phyloP scores from a whole-genome alignment of 2,797 vertebrate genomes.

The Mus caroli region DNA sequence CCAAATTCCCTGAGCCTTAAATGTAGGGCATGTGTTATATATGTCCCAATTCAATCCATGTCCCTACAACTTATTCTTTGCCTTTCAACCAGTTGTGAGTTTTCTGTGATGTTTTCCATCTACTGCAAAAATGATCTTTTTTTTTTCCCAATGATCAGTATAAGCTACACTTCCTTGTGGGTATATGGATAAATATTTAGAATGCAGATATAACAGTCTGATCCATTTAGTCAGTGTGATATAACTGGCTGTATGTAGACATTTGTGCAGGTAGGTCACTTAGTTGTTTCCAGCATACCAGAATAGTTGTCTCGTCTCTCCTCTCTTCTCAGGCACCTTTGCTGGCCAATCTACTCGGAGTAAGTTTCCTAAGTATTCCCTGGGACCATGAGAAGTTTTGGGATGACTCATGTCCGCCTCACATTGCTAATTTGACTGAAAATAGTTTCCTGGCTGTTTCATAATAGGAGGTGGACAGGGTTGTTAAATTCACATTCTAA shows the following conservation, averaged over 20 bases:
- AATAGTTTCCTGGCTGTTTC: background rate
- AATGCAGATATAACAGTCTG: background rate
- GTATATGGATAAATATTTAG: background rate
- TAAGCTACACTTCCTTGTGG: background rate
- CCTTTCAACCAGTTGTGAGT: background rate
- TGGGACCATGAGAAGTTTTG: background rate
- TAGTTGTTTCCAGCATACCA: too few species aligned
- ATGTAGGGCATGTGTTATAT: background rate
- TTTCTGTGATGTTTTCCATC: background rate
- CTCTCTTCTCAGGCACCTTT: background rate
- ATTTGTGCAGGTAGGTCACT: background rate
- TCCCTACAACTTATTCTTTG: background rate
- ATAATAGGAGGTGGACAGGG: background rate
- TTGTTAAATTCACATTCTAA: background rate
- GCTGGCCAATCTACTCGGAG: too few species aligned
- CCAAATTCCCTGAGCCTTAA: background rate
- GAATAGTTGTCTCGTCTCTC: fast-evolving
- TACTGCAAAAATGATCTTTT: background rate
- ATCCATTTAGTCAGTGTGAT: background rate
- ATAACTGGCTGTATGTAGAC: background rate
- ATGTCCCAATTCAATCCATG: background rate
- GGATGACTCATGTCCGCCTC: fast-evolving
- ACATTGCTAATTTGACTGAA: background rate
- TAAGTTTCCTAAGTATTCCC: background rate
- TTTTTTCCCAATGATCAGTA: background rate